Base-by-base conservation (phyloP, 2,888 invertebrate genomes). In the Nineta flava region DNA sequence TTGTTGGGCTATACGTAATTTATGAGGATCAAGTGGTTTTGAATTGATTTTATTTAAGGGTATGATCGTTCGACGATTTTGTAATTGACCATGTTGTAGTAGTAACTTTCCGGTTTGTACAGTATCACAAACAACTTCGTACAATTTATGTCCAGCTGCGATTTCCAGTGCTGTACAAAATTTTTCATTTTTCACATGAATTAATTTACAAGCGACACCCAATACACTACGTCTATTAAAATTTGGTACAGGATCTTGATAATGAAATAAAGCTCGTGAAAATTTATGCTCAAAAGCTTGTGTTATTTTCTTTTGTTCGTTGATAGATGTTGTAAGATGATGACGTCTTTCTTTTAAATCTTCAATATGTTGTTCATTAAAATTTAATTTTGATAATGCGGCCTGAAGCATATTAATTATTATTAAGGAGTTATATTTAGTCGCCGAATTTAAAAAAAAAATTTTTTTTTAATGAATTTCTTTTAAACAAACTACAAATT, bases 111-210 rank as follows among this genome's bases (percentile, higher is more conserved):
- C 84, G 0, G 90, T 87, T 48, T 72, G 70, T 61, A 93, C 92
- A 43, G 81, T 83, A 61, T 94, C 90, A 34, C 93, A 90, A 46
- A 96, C 83, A 51, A 95, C 83, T 69, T 93, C 88, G 68, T 83
- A 91, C 21, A 96, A 65, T 90, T 94, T 64, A 43, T 84, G 87
- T 7, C 92, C 92, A 13, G 88, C 91, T 9, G 84, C 83, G 15
- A 83, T 81, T 64, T 93, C 91, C 50, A 96, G 65, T 2, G 95
- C 95, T 44, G 81, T 77, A 48, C 81, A 81, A 61, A 80, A 75
- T 19, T 65, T 66, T 2, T 74, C 72, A 62, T 94, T 84, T 50
- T 72, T 75, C 0, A 94, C 76, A 35, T 74, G 73, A 49, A 97
- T 75, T 54, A 94, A 69, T 55, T 83, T 79, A 56, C 87, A 87